Conservation (phyloP, 2,113 vertebrate species). For the Meles meles region DNA sequence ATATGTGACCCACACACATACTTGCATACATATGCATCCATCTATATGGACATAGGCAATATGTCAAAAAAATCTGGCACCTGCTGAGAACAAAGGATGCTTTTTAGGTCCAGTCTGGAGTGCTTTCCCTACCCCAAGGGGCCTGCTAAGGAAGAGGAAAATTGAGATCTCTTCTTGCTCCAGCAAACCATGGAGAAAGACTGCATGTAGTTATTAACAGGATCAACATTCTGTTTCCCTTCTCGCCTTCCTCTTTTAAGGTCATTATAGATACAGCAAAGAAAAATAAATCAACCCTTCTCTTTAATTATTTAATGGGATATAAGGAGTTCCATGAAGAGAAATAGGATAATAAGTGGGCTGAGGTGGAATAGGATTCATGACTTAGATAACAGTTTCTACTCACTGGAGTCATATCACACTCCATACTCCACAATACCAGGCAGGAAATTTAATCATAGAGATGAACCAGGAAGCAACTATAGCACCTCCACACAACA, state of each 20-base stretch:
- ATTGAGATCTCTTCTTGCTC: background rate
- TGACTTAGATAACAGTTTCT: slow-evolving; percentile 21
- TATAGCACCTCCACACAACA: slow-evolving; percentile 74
- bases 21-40: background rate
- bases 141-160: background rate
- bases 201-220: background rate
- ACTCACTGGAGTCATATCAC: slow-evolving; percentile 60
- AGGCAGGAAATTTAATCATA: slow-evolving; percentile 78
- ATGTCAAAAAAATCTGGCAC: background rate
- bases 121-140: background rate
- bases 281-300: slow-evolving; percentile 72
- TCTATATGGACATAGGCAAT: background rate
- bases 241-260: slow-evolving; percentile 41
- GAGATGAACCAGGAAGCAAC: slow-evolving; percentile 77
- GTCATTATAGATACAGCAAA: slow-evolving; percentile 54
- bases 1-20: background rate
- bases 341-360: slow-evolving; percentile 65
- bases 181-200: background rate
- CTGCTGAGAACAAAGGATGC: background rate
- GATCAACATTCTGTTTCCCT: slow-evolving; percentile 26
- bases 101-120: background rate
- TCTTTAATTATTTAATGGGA: slow-evolving; percentile 75
- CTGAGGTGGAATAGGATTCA: slow-evolving; percentile 64
- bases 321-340: slow-evolving; percentile 65
- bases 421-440: slow-evolving; percentile 31